A percentile compares a stretch with the other conserved stretches of the same genome.
Conservation (phyloP, 1,140 invertebrate species). For the Acromyrmex charruanus region DNA sequence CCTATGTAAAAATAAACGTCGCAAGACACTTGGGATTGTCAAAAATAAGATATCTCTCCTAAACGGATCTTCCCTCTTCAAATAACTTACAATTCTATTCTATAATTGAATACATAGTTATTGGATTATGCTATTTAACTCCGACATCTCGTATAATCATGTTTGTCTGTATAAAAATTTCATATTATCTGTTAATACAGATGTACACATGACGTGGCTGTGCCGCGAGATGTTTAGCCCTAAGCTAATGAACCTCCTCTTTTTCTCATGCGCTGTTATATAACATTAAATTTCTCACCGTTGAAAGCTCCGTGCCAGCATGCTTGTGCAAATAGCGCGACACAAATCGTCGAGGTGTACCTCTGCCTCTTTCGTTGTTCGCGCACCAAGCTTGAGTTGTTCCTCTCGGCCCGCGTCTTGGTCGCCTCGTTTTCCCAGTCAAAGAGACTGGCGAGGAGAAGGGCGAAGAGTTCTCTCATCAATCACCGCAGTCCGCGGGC, state of each 20-base stretch:
- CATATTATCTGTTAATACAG: constrained; percentile 16
- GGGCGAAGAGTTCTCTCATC: constrained; percentile 77
- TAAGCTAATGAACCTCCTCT: constrained; percentile 48
- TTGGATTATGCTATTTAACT: neutral
- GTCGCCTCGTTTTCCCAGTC: constrained; percentile 5
- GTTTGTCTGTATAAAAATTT: constrained; percentile 32
- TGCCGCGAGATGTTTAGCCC: neutral
- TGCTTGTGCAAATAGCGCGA: constrained; percentile 72
- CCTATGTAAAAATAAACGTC: constrained; percentile 40
- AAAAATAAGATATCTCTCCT: constrained; percentile 14
- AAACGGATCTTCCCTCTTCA: neutral
- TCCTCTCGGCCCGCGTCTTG: constrained; percentile 21
- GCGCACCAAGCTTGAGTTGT: constrained; percentile 57
- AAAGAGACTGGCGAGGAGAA: constrained; percentile 21
- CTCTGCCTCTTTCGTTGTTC: constrained; percentile 68
- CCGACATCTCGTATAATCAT: neutral
- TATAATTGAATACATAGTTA: neutral
- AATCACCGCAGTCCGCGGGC: constrained; percentile 76
- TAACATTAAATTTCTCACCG: constrained; percentile 54
- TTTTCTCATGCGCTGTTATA: neutral
- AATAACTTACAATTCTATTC: constrained; percentile 5
- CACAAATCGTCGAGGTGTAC: constrained; percentile 81
- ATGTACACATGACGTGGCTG: constrained; percentile 6
- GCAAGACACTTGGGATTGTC: constrained; percentile 30
- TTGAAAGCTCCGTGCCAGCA: constrained; percentile 52